Evolutionary conservation across 2,113 vertebrate species (phyloP).

Genomic region (Meles meles): DNA sequence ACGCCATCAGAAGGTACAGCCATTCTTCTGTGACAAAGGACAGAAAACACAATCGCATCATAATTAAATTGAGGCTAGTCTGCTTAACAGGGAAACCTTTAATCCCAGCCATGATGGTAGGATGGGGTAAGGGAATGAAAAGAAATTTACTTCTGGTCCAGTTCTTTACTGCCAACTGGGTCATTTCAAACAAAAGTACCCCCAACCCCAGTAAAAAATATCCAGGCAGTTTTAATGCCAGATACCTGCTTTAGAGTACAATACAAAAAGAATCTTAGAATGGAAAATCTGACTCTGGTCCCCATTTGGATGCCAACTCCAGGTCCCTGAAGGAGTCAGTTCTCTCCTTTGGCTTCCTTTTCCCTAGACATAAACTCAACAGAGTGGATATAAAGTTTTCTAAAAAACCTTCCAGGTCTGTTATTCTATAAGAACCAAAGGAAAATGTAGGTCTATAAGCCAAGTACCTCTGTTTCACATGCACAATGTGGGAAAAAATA

Average conservation of each 20-base stretch:
- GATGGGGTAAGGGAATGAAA: background rate
- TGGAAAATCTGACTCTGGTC: background rate
- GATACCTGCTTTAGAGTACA: background rate
- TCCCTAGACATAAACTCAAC: background rate
- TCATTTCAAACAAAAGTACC: conserved; percentile 40
- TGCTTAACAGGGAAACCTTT: background rate
- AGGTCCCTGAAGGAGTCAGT: background rate
- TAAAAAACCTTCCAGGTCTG: background rate
- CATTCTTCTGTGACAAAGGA: background rate
- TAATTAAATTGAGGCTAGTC: conserved; percentile 8
- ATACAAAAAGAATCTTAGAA: background rate
- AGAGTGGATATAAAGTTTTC: background rate
- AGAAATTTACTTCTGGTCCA: background rate
- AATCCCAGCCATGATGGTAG: background rate
- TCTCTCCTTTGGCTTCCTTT: conserved; percentile 17
- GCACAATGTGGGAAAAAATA: background rate
- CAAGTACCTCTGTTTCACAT: background rate
- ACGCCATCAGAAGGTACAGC: background rate
- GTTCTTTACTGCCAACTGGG: background rate
- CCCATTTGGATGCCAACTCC: background rate
- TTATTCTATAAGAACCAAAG: background rate
- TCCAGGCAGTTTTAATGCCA: background rate
- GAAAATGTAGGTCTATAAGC: background rate
- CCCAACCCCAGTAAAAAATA: background rate
- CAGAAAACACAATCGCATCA: conserved; percentile 25